Base-by-base conservation (phyloP, 2,113 vertebrate genomes). In the Camelus bactrianus region DNA sequence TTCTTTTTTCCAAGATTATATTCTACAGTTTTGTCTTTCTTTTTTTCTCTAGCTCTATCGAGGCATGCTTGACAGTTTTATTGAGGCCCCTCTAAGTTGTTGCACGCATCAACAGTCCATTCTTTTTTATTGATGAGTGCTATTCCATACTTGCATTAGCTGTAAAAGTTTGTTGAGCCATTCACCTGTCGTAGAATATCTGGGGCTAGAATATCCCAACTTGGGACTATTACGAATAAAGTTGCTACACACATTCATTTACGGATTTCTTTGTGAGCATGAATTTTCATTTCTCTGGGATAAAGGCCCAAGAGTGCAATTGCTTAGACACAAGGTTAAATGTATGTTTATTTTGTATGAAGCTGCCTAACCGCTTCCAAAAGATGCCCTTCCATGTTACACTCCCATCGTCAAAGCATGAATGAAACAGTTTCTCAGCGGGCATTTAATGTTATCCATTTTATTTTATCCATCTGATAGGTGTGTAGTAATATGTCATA, bases 251-350 rank as follows among this genome's bases (percentile, higher is more conserved):
- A 42, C 35, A 46, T 62, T 28, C 79, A 81, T 81, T 42, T 60
- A 60, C 15, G 42, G 26, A 28, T 81, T 60, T 81, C 56, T 42
- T 14, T 28, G 0, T 62, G 56, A 30, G 30, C 9, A 42, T 62
- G 79, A 81, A 30, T 60, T 81, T 81, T 81, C 54, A 62, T 81
- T 60, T 60, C 84, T 92, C 35, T 84, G 62, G 35, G 38, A 96
- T 56, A 46, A 79, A 86, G 28, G 46, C 70, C 77, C 89, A 79
- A 35, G 65, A 30, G 5, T 64, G 4, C 67, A 72, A 54, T 38
- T 62, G n/a, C n/a, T 60, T 52, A 19, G 22, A 28, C 42, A 88
- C 52, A 80, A 70, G 64, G 38, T 38, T 50, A 87, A 62, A 42
- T 58, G 32, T 26, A 52, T 62, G 28, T 79, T 80, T 94, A 93